Base-by-base conservation (phyloP, 2,113 vertebrate genomes). In the Trichomycterus rosablanca region DNA sequence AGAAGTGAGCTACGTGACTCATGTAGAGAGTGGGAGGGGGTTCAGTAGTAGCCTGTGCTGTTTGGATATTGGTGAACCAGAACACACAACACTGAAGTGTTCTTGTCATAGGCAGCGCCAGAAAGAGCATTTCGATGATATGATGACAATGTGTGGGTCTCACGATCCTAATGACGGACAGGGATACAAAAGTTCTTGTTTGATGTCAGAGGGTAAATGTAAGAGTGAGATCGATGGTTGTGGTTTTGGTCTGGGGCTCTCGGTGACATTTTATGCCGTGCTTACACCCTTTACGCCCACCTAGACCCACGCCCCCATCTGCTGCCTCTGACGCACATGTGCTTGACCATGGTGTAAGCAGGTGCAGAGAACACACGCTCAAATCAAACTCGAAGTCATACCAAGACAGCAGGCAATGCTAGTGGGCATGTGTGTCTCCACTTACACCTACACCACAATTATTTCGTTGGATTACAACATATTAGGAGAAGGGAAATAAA, bases 121-220 rank as follows among this genome's bases (percentile, higher is more conserved):
- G 45, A 61, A 66, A 76, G 57, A 68, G 66, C 66, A 42, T 61
- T 52, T n/a, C n/a, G n/a, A n/a, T n/a, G n/a, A n/a, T 56, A 52
- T 81, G 71, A 80, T 77, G 78, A 51, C 32, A 67, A 22, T 78
- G 70, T 76, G 53, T 67, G 64, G 62, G 46, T 42, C 14, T 39
- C 28, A 24, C 42, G 48, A 54, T 48, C 16, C 9, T 14, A 2
- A 30, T 59, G 57, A 54, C 11, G 24, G 34, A n/a, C 23, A 16
- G 11, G 54, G 57, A 5, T 35, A 24, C n/a, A 15, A 26, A 44
- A 18, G 19, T 15, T 52, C 54, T 19, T 30, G 16, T 45, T 40
- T 56, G 30, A 73, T 59, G 63, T 64, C 51, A 73, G 15, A 7
- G 14, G n/a, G 18, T 19, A 28, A 30, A 40, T 43, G 59, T 12